Base-by-base conservation (phyloP, 2,888 invertebrate genomes). In the Theretra japonica region DNA sequence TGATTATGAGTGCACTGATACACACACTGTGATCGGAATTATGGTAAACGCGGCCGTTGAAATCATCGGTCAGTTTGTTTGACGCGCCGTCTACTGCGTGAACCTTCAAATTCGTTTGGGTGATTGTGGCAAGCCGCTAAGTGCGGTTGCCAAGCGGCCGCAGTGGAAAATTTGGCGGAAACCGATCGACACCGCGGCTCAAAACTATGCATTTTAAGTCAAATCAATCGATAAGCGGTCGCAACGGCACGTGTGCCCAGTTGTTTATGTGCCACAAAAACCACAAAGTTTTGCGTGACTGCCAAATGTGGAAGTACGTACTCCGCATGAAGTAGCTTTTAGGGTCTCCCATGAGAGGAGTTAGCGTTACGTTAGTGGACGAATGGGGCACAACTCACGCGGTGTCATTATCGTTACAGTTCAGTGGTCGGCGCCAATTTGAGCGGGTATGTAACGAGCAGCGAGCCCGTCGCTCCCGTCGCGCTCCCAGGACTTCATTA, bases 211-310 rank as follows among this genome's bases (percentile, higher is more conserved):
- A 90, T 91, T 93, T 92, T 90, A 90, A 93, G 90, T 91, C 85
- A 87, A 88, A 90, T 91, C 90, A 92, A 93, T 94, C 91, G 91
- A 91, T 91, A 87, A 81, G 92, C 86, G 92, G 91, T 89, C 83
- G 83, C 87, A 82, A 83, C 85, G 88, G 84, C 90, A 90, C 89
- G 88, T 88, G 91, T 88, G 91, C 85, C n/a, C 87, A 84, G 86
- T 93, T 92, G 93, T 94, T 94, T 93, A 94, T 94, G 93, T 83
- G 82, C 92, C 92, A 82, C 93, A 92, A 90, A 90, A 91, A 89
- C 94, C 93, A 82, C 92, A 82, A 86, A 87, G 88, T 92, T 90
- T 89, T 90, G 92, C 86, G 87, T 87, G 86, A 88, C 86, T 92
- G 91, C 93, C 93, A 94, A 93, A 90, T 88, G 86, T 86, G 86